Evolutionary conservation across 2,797 vertebrate genomes (phyloP).

Genomic region (Numenius phaeopus): DNA sequence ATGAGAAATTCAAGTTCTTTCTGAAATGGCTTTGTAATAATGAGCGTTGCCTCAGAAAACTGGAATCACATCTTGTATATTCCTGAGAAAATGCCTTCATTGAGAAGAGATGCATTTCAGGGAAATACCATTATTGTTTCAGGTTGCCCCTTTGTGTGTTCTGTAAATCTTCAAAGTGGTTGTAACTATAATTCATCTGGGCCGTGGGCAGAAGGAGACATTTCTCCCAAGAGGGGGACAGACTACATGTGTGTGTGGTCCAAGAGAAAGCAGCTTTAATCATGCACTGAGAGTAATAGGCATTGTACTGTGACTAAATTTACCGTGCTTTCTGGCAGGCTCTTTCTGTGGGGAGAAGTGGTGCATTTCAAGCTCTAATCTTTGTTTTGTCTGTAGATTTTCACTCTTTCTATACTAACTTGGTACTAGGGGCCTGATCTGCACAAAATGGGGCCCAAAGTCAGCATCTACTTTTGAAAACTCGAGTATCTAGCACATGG

Average conservation of each 20-base stretch:
- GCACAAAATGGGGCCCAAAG: conserved; percentile 13
- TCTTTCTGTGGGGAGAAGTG: conserved; percentile 31
- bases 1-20: conserved; percentile 4
- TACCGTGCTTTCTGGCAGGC: conserved; percentile 55
- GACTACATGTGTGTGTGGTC: conserved; percentile 66
- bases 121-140: conserved; percentile 47
- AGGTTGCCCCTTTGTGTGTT: conserved; percentile 50
- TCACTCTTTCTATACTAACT: conserved; percentile 23
- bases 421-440: not conserved
- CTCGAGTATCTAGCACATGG: not conserved
- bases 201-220: conserved; percentile 46
- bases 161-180: conserved; percentile 68
- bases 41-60: not conserved
- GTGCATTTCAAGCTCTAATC: conserved; percentile 56
- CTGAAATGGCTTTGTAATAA: not conserved
- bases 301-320: conserved; percentile 67
- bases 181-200: conserved; percentile 54
- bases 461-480: conserved; percentile 28
- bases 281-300: conserved; percentile 40
- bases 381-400: conserved; percentile 70
- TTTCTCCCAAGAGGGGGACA: conserved; percentile 51
- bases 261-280: conserved; percentile 66
- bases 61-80: not conserved
- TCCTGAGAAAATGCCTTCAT: conserved; percentile 48
- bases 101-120: conserved; percentile 37